Evolutionary conservation across 1,140 invertebrate species (phyloP), one percentile per base, ranked within the genome.

Genomic region (Leptinotarsa defecta): DNA sequence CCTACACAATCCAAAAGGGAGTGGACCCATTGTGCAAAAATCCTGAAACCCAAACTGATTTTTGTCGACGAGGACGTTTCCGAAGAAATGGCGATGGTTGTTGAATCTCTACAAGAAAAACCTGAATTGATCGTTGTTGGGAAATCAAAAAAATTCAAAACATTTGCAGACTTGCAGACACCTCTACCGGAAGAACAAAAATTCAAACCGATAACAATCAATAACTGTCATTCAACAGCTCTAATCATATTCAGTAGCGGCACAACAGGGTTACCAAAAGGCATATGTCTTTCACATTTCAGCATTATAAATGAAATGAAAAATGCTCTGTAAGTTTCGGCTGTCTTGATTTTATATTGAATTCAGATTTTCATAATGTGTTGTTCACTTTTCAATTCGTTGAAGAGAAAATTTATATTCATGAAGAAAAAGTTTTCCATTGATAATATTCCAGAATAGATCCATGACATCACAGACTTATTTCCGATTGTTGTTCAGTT

Each of bases 181-280:
- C 61, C 63, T 8, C 19, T 19, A 8, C 5, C 19, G 20, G 67
- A 78, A 61, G 77, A 80, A 71, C 48, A 74, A 17, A 8, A 3
- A 1, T 80, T 78, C 74, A 75, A 68, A 22, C 79, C 79, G 0
- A 15, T 74, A 8, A 65, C 62, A 70, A 22, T 70, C 4, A 61
- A 76, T 27, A 61, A 78, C 43, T 43, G 73, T 4, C 8, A 77
- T 20, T 81, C 82, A 57, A 85, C 84, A 3, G 83, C 83, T 19
- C 72, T 87, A 24, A 86, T 90, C 78, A 81, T 88, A 0, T 88
- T 85, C 74, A 90, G 92, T 1, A 94, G 92, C 78, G 94, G 94
- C 17, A 94, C 94, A 3, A 94, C 93, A 48, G 93, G 94, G 57
- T 83, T 90, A 24, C 92, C 94, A 0, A 95, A 95, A 86, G 93